Conservation (phyloP, 2,113 vertebrate genomes). For the Spizaetus ornatus region DNA sequence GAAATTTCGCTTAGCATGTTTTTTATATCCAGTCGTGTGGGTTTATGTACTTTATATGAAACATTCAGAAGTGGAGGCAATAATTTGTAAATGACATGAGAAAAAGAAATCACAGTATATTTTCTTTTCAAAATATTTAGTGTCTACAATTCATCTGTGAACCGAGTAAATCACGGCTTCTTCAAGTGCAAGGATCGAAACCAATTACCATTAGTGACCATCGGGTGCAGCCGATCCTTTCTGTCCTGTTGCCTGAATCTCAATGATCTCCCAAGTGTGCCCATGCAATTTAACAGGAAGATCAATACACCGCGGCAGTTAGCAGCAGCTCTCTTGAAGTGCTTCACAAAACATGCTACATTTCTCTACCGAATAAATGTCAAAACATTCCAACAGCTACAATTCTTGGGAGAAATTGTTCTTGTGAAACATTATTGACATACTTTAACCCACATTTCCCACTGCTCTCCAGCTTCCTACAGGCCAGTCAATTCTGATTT, state of each 20-base stretch:
- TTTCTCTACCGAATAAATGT: constrained; percentile 88
- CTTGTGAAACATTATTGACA: constrained; percentile 97
- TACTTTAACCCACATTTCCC: constrained; percentile 91
- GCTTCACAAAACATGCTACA: constrained; percentile 81
- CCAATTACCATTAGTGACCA: constrained; percentile 96
- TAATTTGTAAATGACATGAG: constrained; percentile 62
- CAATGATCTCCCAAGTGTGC: constrained; percentile 85
- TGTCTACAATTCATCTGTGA: constrained; percentile 84
- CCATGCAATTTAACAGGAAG: constrained; percentile 91
- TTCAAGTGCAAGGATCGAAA: constrained; percentile 90
- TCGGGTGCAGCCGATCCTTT: constrained; percentile 79
- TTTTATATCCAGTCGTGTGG: not conserved
- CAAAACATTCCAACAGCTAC: constrained; percentile 84
- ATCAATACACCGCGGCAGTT: constrained; percentile 92
- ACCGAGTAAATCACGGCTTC: constrained; percentile 82
- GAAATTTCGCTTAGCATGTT: not conserved
- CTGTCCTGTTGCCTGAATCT: constrained; percentile 86
- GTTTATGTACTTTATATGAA: constrained; percentile 11
- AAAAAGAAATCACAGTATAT: constrained; percentile 71
- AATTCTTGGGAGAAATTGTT: constrained; percentile 90
- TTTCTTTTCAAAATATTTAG: constrained; percentile 90
- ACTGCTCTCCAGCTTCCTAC: constrained; percentile 75
- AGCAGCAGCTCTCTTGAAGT: constrained; percentile 85
- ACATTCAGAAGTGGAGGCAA: constrained; percentile 6
- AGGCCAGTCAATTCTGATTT: constrained; percentile 89